phyloP scores from a whole-genome alignment of 2,797 vertebrate genomes.

The Enteromius paludinosus region DNA sequence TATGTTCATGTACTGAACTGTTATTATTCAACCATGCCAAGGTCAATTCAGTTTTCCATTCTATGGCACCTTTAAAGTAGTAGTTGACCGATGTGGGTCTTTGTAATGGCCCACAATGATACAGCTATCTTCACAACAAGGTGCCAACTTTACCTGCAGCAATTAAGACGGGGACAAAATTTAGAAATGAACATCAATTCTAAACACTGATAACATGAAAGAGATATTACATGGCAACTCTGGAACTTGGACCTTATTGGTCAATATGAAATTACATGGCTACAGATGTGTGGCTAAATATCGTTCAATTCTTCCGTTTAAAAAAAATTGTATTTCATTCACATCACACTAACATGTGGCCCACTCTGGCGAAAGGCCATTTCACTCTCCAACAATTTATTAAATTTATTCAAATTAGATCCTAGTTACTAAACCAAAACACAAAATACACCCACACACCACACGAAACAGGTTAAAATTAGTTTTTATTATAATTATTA shows the following conservation, averaged over 20 bases:
- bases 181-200: no score
- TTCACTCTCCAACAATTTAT: neutral
- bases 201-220: neutral
- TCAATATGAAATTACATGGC: neutral
- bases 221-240: neutral
- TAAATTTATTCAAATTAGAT: neutral
- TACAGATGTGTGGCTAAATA: no score
- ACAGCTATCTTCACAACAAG: neutral
- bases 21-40: no score
- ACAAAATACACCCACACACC: slow-evolving; percentile 61
- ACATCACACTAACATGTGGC: neutral
- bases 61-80: neutral
- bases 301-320: no score
- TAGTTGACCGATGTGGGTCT: neutral
- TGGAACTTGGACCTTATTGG: neutral
- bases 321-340: neutral
- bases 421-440: neutral
- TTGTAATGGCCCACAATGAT: neutral
- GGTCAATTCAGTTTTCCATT: no score
- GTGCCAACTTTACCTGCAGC: neutral
- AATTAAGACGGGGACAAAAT: neutral
- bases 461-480: slow-evolving; percentile 81
- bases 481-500: slow-evolving; percentile 82
- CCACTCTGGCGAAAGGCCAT: neutral
- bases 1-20: no score